phyloP scores from a whole-genome alignment of 1,140 invertebrate genomes.

The Orius insidiosus region DNA sequence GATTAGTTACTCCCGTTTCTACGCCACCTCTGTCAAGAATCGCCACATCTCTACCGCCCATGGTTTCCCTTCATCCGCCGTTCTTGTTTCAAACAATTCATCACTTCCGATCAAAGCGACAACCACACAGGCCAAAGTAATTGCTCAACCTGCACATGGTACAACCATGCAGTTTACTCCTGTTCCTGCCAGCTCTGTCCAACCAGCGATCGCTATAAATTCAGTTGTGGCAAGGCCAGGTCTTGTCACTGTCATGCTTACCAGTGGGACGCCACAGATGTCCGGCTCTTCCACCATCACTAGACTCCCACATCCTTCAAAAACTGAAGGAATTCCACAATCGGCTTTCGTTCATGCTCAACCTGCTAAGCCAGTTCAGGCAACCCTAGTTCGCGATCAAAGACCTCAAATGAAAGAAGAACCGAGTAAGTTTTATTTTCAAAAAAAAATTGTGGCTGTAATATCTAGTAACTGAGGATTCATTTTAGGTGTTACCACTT shows the following conservation, averaged over 20 bases:
- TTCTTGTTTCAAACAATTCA: slow-evolving; percentile 9
- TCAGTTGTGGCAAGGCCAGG: slow-evolving; percentile 15
- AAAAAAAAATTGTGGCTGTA: too few species aligned
- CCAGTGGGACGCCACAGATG: background rate
- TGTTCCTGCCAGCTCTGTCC: slow-evolving; percentile 9
- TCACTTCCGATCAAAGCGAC: background rate
- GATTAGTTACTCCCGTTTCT: slow-evolving; percentile 2
- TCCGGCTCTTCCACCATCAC: too few species aligned
- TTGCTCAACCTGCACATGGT: slow-evolving; percentile 15
- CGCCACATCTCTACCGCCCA: slow-evolving; percentile 2
- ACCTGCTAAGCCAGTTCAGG: too few species aligned
- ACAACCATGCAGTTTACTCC: slow-evolving; percentile 13
- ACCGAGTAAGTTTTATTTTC: too few species aligned
- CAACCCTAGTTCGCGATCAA: too few species aligned
- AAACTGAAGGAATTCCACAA: too few species aligned
- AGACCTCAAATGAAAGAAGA: too few species aligned
- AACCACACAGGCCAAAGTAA: slow-evolving; percentile 1
- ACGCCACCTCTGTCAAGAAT: slow-evolving; percentile 12
- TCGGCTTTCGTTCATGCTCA: too few species aligned
- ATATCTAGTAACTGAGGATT: too few species aligned
- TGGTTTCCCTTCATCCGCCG: slow-evolving; percentile 11
- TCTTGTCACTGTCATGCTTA: background rate
- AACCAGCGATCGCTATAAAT: slow-evolving; percentile 8
- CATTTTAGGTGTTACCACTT: too few species aligned
- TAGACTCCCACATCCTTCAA: too few species aligned